phyloP scores from a whole-genome alignment of 1,140 invertebrate genomes.

The Drosophila tani region DNA sequence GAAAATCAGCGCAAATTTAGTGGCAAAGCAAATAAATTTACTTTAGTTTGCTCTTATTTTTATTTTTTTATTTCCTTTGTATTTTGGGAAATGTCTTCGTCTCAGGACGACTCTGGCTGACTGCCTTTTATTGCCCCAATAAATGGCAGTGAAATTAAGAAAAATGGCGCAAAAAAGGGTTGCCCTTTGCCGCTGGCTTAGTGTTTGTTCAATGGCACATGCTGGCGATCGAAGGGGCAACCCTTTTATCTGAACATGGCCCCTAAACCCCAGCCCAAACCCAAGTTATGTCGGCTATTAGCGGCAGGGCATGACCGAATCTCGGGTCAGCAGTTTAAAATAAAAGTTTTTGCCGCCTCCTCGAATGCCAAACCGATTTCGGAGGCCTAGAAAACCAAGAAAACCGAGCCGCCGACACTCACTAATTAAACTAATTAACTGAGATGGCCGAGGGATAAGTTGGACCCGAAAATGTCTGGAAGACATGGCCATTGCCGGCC shows the following conservation, averaged over 20 bases:
- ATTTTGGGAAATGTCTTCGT: slow-evolving; percentile 62
- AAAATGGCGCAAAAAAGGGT: slow-evolving; percentile 77
- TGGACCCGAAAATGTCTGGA: slow-evolving; percentile 19
- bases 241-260: slow-evolving; percentile 27
- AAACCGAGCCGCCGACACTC: slow-evolving; percentile 46
- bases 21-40: slow-evolving; percentile 83
- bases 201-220: slow-evolving; percentile 81
- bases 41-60: slow-evolving; percentile 64
- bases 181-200: slow-evolving; percentile 26
- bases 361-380: slow-evolving; percentile 45
- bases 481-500: slow-evolving; percentile 16
- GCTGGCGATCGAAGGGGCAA: slow-evolving; percentile 66
- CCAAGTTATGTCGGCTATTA: slow-evolving; percentile 73
- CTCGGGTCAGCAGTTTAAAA: slow-evolving; percentile 55
- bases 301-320: slow-evolving; percentile 40
- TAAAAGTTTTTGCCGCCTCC: slow-evolving; percentile 56
- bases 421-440: slow-evolving; percentile 80
- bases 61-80: slow-evolving; percentile 10
- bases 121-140: slow-evolving; percentile 68
- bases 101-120: slow-evolving; percentile 52
- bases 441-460: slow-evolving; percentile 45
- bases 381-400: slow-evolving; percentile 29
- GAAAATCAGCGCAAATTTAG: slow-evolving; percentile 81
- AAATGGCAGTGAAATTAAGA: slow-evolving; percentile 75
- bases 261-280: slow-evolving; percentile 1